Base-by-base conservation (phyloP, 2,797 vertebrate species). In the Babyrousa celebensis region DNA sequence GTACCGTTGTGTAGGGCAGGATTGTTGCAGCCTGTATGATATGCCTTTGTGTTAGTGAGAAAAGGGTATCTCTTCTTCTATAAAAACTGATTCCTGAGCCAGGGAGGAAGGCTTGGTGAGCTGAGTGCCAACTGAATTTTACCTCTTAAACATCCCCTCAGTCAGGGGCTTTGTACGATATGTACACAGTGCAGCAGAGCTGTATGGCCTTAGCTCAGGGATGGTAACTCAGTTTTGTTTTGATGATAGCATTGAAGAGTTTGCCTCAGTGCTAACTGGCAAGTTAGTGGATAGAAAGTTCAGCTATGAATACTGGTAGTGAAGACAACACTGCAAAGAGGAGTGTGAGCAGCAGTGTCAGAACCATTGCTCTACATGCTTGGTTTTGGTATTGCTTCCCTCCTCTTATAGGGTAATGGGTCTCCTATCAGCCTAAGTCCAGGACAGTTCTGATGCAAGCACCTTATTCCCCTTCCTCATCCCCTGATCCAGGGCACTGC, bases 301-400 rank as follows among this genome's bases (percentile, higher is more conserved):
- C 12, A 29, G 36, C 17, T 58, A 8, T 3, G 25, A 27, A 0
- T 74, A 25, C 2, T 0, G 2, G 2, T 11, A 8, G 21, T 54
- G 75, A 62, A 3, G 25, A 27, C 16, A 36, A 70, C 1, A 1
- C 3, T 18, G 52, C 5, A 25, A 6, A 25, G 27, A 48, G 23
- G 10, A 43, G 0, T 52, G 10, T 68, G 23, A n/a, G 52, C 0
- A 6, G 17, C 1, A 1, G 40, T 21, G 40, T 3, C 2, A 40
- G 27, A 40, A 3, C 14, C 14, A 29, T 29, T 16, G n/a, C 15
- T 17, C 10, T 25, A 25, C 2, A n/a, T 36, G 48, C 8, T 54
- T 27, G 52, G n/a, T 29, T 79, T 48, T 48, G 68, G 9, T 68
- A 11, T 72, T 63, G 15, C 5, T 6, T 21, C n/a, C 56, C 29